Percentiles rank a stretch among this genome's conserved stretches.
Conservation (phyloP, 1,140 invertebrate genomes). For the Phocides pigmalion region DNA sequence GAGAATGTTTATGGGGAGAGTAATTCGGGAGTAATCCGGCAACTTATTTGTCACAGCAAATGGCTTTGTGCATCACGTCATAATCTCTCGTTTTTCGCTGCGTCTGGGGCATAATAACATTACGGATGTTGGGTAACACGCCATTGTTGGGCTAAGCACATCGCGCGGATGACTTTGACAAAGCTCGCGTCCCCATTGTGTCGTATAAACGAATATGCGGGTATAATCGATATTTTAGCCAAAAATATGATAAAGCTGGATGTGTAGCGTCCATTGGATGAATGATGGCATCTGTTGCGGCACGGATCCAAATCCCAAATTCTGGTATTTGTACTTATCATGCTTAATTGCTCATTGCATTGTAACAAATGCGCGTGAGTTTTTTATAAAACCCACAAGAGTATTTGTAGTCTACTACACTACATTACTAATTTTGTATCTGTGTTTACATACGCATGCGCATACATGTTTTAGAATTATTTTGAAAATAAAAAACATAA, state of each 20-base stretch:
- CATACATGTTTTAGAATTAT: too few species aligned
- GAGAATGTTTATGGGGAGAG: conserved; percentile 47
- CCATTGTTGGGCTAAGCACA: conserved; percentile 56
- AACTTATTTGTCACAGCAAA: conserved; percentile 63
- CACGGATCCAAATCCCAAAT: too few species aligned
- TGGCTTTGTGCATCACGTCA: conserved; percentile 49
- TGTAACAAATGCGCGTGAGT: too few species aligned
- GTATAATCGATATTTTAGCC: conserved; percentile 59
- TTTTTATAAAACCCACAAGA: too few species aligned
- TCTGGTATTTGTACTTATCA: too few species aligned
- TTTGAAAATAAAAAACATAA: too few species aligned
- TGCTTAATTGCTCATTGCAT: too few species aligned
- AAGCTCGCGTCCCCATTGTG: conserved; percentile 57
- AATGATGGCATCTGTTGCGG: too few species aligned
- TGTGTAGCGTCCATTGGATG: too few species aligned
- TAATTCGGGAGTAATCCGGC: conserved; percentile 53
- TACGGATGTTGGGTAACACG: conserved; percentile 65
- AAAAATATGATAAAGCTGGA: conserved; percentile 42
- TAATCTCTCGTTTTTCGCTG: conserved; percentile 61
- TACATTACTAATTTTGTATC: too few species aligned
- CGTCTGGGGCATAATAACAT: conserved; percentile 59
- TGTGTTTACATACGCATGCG: too few species aligned
- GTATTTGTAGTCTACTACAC: too few species aligned
- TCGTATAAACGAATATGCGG: conserved; percentile 64
- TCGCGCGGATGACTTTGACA: conserved; percentile 52